Base-by-base conservation (phyloP, 1,140 invertebrate species). In the Caerostris extrusa region DNA sequence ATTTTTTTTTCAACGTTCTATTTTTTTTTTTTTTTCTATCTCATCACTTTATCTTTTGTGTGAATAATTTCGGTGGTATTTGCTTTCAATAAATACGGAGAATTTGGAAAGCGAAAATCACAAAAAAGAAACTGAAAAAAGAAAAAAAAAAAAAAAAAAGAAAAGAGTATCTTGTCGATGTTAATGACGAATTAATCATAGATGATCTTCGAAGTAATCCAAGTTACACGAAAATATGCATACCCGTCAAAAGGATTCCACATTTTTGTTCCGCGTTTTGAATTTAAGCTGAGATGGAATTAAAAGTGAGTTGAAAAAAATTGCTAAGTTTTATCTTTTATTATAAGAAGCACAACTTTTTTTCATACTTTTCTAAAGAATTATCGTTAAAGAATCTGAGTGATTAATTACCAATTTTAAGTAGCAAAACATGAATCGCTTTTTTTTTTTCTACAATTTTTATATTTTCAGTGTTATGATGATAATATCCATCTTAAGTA, bases 171-270 rank as follows among this genome's bases (percentile, higher is more conserved):
- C 56, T 91, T 81, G 57, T 81, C 34, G 69, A 60, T 81, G 77
- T 71, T 81, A 90, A 90, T 90, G 88, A 82, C 90, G 71, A 50
- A 81, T 60, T 91, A 91, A 91, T 91, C 90, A 91, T 91, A 91
- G 90, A 91, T 91, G 69, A 91, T 91, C 90, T 91, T 81, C 56
- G 14, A 82, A 91, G 12, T 82, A 91, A 82, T 82, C 90, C 57
- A 56, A 82, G 69, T 91, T 91, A 61, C 64, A 91, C 8, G 77
- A 91, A 91, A 81, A 91, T 90, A 91, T 64, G 71, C 55, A 82
- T 8, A 61, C 19, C n/a, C 77, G 90, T 91, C 69, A 91, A 82
- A 82, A 34, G 64, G 64, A 89, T 71, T 77, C 58, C 19, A 67
- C 14, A 7, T 67, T 89, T 86, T 86, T 86, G 8, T 58, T 10